Base-by-base conservation (phyloP, 2,888 invertebrate species). In the Rhagonycha fulva region DNA sequence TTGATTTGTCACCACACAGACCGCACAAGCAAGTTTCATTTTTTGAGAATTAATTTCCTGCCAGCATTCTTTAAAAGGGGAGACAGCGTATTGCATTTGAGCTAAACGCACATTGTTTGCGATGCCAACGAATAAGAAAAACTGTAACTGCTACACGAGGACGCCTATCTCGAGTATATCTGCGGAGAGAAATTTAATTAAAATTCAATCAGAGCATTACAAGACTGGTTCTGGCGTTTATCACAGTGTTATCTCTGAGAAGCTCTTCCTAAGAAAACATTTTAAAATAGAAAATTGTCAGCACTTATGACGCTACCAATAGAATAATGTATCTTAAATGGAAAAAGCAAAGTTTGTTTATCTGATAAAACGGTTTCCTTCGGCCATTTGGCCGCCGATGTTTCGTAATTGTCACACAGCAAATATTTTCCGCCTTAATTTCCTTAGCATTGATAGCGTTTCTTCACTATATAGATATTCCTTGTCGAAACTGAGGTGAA, bases 31-130 rank as follows among this genome's bases (percentile, higher is more conserved):
- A 86, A 87, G 87, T 87, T 88, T 88, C 88, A 87, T 88, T 88
- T 47, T 88, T 88, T 87, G 87, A 87, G 86, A 88, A 88, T 88
- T 88, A 88, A 88, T 88, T 88, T 88, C 88, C 88, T 88, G 88
- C 87, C 86, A 83, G 87, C 84, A 87, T 88, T 88, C 87, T 88
- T 88, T 87, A 88, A 87, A 82, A 87, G 86, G 87, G 86, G 87
- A 85, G 86, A 85, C 85, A 85, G 83, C 84, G 78, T 82, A 83
- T 83, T 86, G 86, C 87, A 87, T 85, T 82, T 83, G 82, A 86
- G 86, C 86, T 87, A 87, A 87, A 86, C 86, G 86, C 85, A 85
- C 82, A 87, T 87, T 87, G 87, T 87, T 87, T 87, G 87, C 83
- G 75, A 74, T 75, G 79, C 80, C 76, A 85, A 86, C 86, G 86